Base-by-base conservation (phyloP, 2,113 vertebrate genomes). In the Dermatemys mawii region DNA sequence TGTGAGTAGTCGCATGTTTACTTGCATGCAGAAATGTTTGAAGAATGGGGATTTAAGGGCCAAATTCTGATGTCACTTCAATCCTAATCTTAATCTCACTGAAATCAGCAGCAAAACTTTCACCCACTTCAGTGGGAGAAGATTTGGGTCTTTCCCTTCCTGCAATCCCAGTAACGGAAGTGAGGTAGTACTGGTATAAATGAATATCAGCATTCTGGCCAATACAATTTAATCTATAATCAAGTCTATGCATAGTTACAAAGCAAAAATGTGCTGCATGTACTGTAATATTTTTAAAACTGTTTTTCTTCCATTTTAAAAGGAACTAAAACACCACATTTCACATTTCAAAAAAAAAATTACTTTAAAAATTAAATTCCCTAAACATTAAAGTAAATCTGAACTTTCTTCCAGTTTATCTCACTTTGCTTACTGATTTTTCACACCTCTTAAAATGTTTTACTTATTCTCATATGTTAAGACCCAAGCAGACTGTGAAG, bases 401-500 rank as follows among this genome's bases (percentile, higher is more conserved):
- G 29, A 86, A 67, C 50, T 51, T 70, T 35, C 88, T 26, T 54
- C 22, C 6, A 54, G 70, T 78, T 90, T 75, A 48, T 67, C 6
- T 83, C 50, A 70, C n/a, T 88, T 92, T 5, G 5, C 11, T 2
- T 6, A 8, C 12, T 92, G 41, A 75, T 29, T 90, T 90, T 86
- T 87, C 29, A 46, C 67, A 88, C n/a, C 49, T 86, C 41, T 9
- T 67, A 41, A 26, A 81, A 92, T 13, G 44, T 85, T 95, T 83
- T 93, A 76, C 84, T 94, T 54, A 90, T 86, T 2, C 16, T 82
- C 83, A 63, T 1, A 79, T n/a, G 35, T 70, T 78, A n/a, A n/a
- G n/a, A n/a, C n/a, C n/a, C n/a, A n/a, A n/a, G n/a, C n/a, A n/a
- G n/a, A n/a, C n/a, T n/a, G n/a, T n/a, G n/a, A n/a, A n/a, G n/a